A percentile compares a stretch with the other conserved stretches of the same genome.
phyloP scores from a whole-genome alignment of 2,113 vertebrate genomes.

The Carassius carassius region DNA sequence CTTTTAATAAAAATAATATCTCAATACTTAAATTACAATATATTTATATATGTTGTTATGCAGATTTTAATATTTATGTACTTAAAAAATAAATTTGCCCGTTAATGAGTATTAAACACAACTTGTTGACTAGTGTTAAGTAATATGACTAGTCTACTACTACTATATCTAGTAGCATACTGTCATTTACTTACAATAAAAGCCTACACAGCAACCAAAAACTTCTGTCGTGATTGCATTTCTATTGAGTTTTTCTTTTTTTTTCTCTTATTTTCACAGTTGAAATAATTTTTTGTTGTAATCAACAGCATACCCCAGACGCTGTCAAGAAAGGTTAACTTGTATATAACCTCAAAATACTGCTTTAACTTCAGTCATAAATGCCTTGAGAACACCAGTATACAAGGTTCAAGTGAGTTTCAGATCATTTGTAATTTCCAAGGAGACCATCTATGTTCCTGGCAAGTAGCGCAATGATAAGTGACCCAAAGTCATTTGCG shows the following conservation, averaged over 20 bases:
- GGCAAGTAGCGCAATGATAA: conserved; percentile 34
- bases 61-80: background rate
- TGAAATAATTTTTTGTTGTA: background rate
- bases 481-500: conserved; percentile 41
- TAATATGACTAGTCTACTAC: background rate
- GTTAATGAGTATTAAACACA: background rate
- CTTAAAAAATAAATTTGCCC: background rate
- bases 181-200: background rate
- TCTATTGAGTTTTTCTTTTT: background rate
- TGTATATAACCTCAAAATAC: background rate
- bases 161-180: background rate
- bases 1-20: too few relatives aligned
- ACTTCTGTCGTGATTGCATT: background rate
- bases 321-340: background rate
- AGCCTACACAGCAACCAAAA: background rate
- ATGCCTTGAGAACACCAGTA: background rate
- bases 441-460: conserved; percentile 3
- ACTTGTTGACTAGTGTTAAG: background rate
- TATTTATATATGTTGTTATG: background rate
- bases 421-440: conserved; percentile 3
- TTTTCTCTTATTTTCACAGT: background rate
- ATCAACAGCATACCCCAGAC: background rate
- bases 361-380: background rate
- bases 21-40: background rate
- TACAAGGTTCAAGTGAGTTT: conserved; percentile 1